These are phyloP conservation scores for Elephas maximus DNA, from an alignment of 2,113 vertebrate genomes.

Conservation along the genomic window DNA sequence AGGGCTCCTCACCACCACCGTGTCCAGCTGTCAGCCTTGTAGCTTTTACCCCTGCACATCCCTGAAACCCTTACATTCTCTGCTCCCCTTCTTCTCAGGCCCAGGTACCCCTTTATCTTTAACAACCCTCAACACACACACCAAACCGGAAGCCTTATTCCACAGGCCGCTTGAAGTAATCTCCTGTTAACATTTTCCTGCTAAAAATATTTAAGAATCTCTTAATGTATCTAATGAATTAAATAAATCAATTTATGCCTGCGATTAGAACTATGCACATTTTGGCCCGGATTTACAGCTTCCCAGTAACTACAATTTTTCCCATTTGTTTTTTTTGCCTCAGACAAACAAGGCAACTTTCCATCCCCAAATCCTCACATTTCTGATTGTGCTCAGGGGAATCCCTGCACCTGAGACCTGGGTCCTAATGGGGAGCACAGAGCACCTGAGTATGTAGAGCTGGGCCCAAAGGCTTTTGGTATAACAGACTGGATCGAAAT, in stretches of 20 bases:
- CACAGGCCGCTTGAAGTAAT: constrained; percentile 15
- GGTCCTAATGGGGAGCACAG: not conserved
- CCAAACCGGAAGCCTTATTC: constrained; percentile 3
- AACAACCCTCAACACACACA: not conserved
- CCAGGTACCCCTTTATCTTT: not conserved
- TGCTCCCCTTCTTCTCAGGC: not conserved
- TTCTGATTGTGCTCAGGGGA: not conserved
- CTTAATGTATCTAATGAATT: not conserved
- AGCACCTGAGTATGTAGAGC: not conserved
- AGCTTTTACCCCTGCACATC: not conserved
- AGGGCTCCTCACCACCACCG: not conserved
- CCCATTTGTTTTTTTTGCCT: not conserved
- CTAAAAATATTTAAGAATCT: constrained; percentile 57
- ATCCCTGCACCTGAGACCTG: not conserved
- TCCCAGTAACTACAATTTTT: not conserved
- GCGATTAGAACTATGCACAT: not conserved
- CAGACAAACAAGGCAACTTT: not conserved
- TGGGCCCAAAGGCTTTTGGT: not conserved
- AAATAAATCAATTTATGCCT: not conserved
- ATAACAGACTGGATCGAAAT: not conserved
- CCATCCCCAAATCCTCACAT: not conserved
- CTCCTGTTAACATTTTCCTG: constrained; percentile 18
- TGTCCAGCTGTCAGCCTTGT: not conserved
- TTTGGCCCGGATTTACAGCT: not conserved
- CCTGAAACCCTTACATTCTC: not conserved